These are phyloP conservation scores for Leptoteleia sp. DNA, from an alignment of 1,140 invertebrate genomes.

Conservation along the genomic window DNA sequence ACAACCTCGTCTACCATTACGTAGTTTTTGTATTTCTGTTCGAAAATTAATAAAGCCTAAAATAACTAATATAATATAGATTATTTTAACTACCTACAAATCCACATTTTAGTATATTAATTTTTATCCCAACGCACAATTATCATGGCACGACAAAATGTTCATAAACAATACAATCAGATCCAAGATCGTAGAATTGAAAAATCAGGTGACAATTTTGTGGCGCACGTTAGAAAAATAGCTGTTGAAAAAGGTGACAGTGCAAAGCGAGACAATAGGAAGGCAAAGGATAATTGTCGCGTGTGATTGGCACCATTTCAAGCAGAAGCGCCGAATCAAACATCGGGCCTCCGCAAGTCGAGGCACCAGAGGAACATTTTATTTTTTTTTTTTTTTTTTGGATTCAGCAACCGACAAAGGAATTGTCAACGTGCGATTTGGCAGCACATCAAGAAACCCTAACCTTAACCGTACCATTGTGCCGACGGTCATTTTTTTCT, in stretches of 20 bases:
- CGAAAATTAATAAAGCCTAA: too few relatives aligned
- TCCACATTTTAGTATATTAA: too few relatives aligned
- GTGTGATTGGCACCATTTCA: slow-evolving; percentile 80
- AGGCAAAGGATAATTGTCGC: slow-evolving; percentile 59
- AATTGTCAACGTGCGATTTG: slow-evolving; percentile 74
- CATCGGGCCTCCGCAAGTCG: slow-evolving; percentile 55
- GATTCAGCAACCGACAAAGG: slow-evolving; percentile 62
- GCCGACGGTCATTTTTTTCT: slow-evolving; percentile 65
- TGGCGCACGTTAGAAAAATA: slow-evolving; percentile 25
- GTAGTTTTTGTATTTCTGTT: too few relatives aligned
- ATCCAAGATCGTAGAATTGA: too few relatives aligned
- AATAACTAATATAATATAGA: too few relatives aligned
- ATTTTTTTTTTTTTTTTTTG: slow-evolving; percentile 66
- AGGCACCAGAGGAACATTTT: slow-evolving; percentile 62
- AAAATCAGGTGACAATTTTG: slow-evolving; percentile 18
- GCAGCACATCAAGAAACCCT: slow-evolving; percentile 79
- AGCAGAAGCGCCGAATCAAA: slow-evolving; percentile 76
- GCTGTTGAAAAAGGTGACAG: slow-evolving; percentile 29
- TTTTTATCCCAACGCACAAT: too few relatives aligned
- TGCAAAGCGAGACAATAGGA: slow-evolving; percentile 43
- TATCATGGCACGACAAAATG: too few relatives aligned
- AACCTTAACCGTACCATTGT: slow-evolving; percentile 78
- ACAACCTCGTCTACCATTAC: too few relatives aligned
- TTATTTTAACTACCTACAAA: too few relatives aligned
- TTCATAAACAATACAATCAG: too few relatives aligned